Conservation (phyloP, 2,797 vertebrate species). For the Cyprinella venusta region DNA sequence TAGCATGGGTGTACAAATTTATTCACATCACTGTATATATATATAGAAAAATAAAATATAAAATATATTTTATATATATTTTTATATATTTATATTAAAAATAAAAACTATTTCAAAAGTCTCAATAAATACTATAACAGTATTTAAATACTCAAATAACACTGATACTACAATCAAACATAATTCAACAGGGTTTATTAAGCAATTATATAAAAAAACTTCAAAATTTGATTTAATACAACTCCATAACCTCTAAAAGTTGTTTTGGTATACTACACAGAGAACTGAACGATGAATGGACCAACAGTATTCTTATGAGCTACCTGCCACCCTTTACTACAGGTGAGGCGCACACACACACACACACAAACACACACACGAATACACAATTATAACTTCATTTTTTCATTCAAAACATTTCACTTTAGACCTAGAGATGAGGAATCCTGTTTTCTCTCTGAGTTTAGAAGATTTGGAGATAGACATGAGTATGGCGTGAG, state of each 20-base stretch:
- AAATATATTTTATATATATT: too few relatives aligned
- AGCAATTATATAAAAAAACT: not conserved
- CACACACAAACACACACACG: not conserved
- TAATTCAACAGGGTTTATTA: not conserved
- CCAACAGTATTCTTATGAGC: conserved; percentile 63
- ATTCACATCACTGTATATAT: too few relatives aligned
- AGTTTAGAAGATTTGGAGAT: conserved; percentile 52
- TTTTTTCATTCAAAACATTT: not conserved
- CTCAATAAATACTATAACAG: not conserved
- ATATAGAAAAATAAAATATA: too few relatives aligned
- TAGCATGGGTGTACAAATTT: too few relatives aligned
- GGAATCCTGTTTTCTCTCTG: conserved; percentile 37
- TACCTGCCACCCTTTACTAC: conserved; percentile 61
- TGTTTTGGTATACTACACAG: conserved; percentile 41
- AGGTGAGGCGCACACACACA: conserved; percentile 42
- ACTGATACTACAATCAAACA: not conserved
- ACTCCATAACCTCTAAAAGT: not conserved
- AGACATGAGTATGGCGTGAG: conserved; percentile 58
- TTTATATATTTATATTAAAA: too few relatives aligned
- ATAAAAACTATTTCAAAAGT: too few relatives aligned
- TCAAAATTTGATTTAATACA: not conserved
- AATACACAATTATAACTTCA: not conserved
- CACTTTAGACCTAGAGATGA: conserved; percentile 44
- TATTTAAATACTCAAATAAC: not conserved
- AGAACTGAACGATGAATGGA: conserved; percentile 61